Conservation (phyloP, 2,113 vertebrate species). For the Ia io region DNA sequence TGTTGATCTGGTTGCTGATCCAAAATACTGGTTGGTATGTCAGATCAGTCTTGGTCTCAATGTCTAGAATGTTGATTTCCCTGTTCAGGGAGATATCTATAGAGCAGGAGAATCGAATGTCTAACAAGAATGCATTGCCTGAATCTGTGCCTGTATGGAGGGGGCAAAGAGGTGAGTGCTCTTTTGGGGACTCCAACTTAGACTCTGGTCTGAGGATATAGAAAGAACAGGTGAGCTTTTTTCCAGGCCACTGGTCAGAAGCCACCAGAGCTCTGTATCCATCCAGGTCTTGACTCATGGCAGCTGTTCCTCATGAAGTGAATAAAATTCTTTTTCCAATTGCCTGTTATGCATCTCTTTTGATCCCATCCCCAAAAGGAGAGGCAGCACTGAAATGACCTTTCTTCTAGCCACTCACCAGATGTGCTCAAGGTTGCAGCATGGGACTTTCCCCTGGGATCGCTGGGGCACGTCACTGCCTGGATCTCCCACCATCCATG, state of each 20-base stretch:
- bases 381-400: not conserved
- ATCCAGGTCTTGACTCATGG: slow-evolving; percentile 19
- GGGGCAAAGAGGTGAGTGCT: not conserved
- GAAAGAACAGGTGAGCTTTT: not conserved
- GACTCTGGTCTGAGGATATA: not conserved
- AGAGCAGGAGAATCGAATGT: not conserved
- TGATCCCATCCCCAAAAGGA: not conserved
- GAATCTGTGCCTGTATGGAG: not conserved
- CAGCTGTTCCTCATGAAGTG: slow-evolving; percentile 60
- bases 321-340: slow-evolving; percentile 70
- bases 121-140: not conserved
- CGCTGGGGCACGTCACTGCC: not conserved
- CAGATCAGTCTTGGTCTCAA: not conserved
- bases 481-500: not conserved
- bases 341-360: slow-evolving; percentile 32
- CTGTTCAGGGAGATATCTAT: not conserved
- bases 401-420: not conserved
- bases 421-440: not conserved
- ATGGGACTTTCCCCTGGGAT: not conserved
- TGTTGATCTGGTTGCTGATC: not conserved
- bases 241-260: not conserved
- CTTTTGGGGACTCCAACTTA: not conserved
- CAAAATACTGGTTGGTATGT: not conserved
- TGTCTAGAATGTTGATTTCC: slow-evolving; percentile 24
- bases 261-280: not conserved